These are phyloP conservation scores for Aphodius granarius DNA, from an alignment of 2,888 invertebrate genomes.

Conservation along the genomic window DNA sequence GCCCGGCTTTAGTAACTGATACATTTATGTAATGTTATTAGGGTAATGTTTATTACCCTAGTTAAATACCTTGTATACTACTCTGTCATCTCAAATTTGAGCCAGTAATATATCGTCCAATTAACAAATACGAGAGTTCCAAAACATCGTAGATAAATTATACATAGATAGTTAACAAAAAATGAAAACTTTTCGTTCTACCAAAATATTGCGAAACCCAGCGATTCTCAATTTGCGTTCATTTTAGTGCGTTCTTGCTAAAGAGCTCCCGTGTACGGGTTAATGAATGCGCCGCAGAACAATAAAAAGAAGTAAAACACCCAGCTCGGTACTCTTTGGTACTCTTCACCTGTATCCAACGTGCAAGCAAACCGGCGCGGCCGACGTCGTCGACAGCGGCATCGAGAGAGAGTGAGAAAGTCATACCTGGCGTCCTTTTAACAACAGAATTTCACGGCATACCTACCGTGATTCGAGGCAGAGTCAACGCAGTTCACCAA, in stretches of 20 bases:
- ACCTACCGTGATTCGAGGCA: constrained; percentile 33
- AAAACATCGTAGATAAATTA: too few species aligned
- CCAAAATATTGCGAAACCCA: too few species aligned
- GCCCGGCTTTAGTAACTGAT: too few species aligned
- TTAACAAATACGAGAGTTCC: too few species aligned
- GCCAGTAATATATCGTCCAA: too few species aligned
- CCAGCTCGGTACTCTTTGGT: neutral
- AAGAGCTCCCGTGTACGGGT: neutral
- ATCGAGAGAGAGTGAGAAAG: constrained; percentile 23
- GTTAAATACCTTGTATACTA: too few species aligned
- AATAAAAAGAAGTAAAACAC: constrained; percentile 1
- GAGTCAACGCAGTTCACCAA: constrained; percentile 34
- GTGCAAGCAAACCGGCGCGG: constrained; percentile 3
- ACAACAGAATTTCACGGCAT: constrained; percentile 34
- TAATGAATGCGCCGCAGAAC: neutral
- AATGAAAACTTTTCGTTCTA: too few species aligned
- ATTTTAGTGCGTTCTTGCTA: neutral
- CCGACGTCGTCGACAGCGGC: neutral
- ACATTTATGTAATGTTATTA: too few species aligned
- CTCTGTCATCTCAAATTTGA: too few species aligned
- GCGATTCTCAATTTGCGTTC: too few species aligned
- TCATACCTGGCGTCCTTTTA: constrained; percentile 33
- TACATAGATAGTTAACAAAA: too few species aligned
- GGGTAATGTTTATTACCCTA: too few species aligned
- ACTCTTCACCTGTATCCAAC: constrained; percentile 9